phyloP scores from a whole-genome alignment of 2,797 vertebrate genomes.

The Octomys mimax region DNA sequence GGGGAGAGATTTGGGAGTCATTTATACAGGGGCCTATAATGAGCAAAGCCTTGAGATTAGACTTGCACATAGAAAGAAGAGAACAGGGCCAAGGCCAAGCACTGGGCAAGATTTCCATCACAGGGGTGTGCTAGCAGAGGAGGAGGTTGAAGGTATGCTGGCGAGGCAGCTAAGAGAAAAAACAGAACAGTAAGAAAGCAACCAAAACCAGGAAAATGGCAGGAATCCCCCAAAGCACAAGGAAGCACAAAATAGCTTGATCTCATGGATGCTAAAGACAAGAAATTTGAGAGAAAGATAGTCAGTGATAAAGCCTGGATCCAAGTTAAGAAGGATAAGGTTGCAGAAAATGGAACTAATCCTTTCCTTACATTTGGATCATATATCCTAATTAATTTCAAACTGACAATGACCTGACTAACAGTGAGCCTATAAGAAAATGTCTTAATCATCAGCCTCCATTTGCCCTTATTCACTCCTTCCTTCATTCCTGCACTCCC shows the following conservation, averaged over 20 bases:
- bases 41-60: not conserved
- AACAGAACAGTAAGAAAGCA: not conserved
- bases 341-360: not conserved
- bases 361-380: constrained; percentile 10
- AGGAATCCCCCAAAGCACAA: not conserved
- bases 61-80: constrained; percentile 38
- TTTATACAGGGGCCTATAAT: not conserved
- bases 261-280: constrained; percentile 13
- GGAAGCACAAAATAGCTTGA: constrained; percentile 5
- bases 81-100: not conserved
- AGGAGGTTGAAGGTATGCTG: not conserved
- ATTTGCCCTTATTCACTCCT: constrained; percentile 33
- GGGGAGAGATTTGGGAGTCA: not conserved
- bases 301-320: not conserved
- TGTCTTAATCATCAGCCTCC: not conserved
- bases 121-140: not conserved
- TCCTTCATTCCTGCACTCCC: not conserved
- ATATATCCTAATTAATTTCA: constrained; percentile 41
- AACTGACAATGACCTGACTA: not conserved
- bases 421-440: constrained; percentile 7
- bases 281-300: not conserved
- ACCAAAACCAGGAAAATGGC: not conserved
- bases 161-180: not conserved
- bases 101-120: not conserved
- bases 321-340: not conserved